Evolutionary conservation across 2,888 invertebrate species (phyloP).

Genomic region (Schizaphis graminum): DNA sequence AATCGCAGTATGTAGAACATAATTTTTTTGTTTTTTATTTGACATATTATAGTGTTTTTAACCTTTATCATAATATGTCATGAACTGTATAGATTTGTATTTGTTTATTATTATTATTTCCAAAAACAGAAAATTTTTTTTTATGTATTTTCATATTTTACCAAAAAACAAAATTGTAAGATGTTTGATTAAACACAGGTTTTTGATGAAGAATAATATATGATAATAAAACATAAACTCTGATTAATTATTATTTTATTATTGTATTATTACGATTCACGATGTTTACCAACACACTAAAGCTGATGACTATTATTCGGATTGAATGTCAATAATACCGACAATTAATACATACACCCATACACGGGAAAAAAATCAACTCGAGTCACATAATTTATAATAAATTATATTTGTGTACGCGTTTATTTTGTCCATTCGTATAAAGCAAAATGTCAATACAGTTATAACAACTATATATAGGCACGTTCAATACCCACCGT

Average conservation of each 20-base stretch:
- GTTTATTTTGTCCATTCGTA: not conserved
- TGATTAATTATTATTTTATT: conserved; percentile 27
- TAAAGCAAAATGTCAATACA: not conserved
- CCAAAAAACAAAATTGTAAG: conserved; percentile 16
- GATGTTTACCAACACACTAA: not conserved
- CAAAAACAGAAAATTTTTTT: conserved; percentile 26
- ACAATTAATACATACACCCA: not conserved
- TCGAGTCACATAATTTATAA: not conserved
- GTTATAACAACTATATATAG: not conserved
- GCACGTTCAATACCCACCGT: not conserved
- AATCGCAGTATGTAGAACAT: conserved; percentile 24
- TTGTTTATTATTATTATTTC: conserved; percentile 33
- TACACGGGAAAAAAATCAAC: not conserved
- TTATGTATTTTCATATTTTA: conserved; percentile 47
- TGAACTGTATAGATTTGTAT: conserved; percentile 37
- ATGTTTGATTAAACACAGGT: conserved; percentile 14
- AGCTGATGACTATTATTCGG: not conserved
- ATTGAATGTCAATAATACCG: not conserved
- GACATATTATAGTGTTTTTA: not conserved
- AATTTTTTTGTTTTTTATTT: conserved; percentile 7
- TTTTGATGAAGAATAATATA: conserved; percentile 42
- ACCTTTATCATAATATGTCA: conserved; percentile 12
- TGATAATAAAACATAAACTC: conserved; percentile 47
- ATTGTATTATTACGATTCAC: not conserved
- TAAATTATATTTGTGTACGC: not conserved